A percentile compares a stretch with the other conserved stretches of the same genome.
Evolutionary conservation across 2,797 vertebrate genomes (phyloP).

Genomic region (Enteromius treurensis): DNA sequence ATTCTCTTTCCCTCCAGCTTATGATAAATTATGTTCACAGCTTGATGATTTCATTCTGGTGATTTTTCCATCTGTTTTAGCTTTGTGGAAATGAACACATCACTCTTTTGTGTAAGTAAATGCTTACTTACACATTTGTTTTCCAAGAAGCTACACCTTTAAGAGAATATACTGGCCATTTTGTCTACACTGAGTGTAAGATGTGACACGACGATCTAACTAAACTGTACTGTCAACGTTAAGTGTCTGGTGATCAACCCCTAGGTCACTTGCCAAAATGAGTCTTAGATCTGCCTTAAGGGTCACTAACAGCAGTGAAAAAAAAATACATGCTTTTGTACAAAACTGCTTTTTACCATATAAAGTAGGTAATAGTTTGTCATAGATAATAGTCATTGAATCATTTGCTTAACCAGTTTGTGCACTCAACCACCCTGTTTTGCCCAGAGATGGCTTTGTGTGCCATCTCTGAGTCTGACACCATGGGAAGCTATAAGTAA

Average conservation of each 20-base stretch:
- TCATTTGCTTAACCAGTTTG: not conserved
- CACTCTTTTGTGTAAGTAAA: conserved; percentile 29
- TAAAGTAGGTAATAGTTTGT: not conserved
- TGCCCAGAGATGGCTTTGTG: not conserved
- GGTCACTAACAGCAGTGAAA: not conserved
- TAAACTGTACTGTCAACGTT: not conserved
- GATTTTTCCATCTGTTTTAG: conserved; percentile 37
- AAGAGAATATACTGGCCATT: not conserved
- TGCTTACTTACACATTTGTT: conserved; percentile 17
- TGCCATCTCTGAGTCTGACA: not conserved
- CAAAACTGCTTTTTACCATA: not conserved
- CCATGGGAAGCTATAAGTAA: no score
- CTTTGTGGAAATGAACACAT: conserved; percentile 25
- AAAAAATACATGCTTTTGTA: not conserved
- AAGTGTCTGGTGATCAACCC: not conserved
- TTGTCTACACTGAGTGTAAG: not conserved
- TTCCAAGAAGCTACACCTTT: conserved; percentile 32
- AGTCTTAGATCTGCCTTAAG: not conserved
- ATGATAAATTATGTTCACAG: conserved; percentile 24
- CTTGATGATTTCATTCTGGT: conserved; percentile 13
- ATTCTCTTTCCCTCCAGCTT: not conserved
- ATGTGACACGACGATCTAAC: not conserved
- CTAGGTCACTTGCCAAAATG: not conserved
- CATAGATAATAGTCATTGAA: not conserved
- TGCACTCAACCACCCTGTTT: not conserved